Base-by-base conservation (phyloP, 1,140 invertebrate species). In the Papilio aristodemus region DNA sequence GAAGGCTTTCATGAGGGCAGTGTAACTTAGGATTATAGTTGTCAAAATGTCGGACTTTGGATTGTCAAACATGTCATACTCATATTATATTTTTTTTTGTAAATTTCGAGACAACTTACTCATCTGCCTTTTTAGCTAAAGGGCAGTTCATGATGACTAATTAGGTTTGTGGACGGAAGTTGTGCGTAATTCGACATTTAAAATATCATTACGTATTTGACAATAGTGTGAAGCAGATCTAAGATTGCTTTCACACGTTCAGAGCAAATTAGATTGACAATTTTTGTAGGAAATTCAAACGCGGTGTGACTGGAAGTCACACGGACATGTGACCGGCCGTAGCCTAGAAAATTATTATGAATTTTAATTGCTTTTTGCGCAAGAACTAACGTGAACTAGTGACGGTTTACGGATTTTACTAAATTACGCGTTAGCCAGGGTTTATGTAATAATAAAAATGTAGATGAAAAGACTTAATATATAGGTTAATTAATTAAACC, bases 351-450 rank as follows among this genome's bases (percentile, higher is more conserved):
- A 54, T 6, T 8, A 17, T 62, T 37, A 38, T 62, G 3, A 19
- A 2, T 39, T 62, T 62, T 39, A 62, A 62, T 62, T 62, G 36
- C 27, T 19, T 62, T 60, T 60, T 62, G 36, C 59, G 59, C 17
- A 62, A 62, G 59, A 37, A 62, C 14, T 14, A 17, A 62, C 9
- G 5, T n/a, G 36, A 38, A 38, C 59, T 11, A 38, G 17, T 22
- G 2, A 62, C 36, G 14, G 36, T 62, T 37, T 17, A 62, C 36
- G 1, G n/a, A n/a, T n/a, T n/a, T n/a, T n/a, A n/a, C n/a, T n/a
- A n/a, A n/a, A n/a, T 36, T 36, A 37, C n/a, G 32, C 0, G 17
- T 50, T 19, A 43, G 17, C 6, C n/a, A 19, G 43, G 9, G 17
- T 50, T 46, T 46, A 46, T 17, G 14, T 17, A n/a, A n/a, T n/a